These are phyloP conservation scores for Thalassarche chlororhynchos DNA, from an alignment of 2,113 vertebrate genomes.

Conservation along the genomic window DNA sequence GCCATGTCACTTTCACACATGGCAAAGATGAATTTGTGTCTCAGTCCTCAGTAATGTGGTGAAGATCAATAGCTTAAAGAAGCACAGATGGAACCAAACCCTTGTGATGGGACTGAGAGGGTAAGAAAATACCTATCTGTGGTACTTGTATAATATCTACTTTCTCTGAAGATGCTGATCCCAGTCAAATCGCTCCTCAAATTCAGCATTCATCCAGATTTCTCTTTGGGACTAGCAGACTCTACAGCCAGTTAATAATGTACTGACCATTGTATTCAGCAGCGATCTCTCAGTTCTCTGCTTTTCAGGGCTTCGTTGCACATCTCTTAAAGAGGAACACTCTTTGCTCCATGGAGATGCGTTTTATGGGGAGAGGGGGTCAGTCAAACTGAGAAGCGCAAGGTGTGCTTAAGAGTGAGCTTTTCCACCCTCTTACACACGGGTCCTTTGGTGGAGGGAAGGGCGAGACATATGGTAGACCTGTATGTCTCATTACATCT, in stretches of 20 bases:
- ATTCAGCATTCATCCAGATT: background rate
- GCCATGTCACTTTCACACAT: too few species aligned
- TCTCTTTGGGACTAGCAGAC: background rate
- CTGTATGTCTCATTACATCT: background rate
- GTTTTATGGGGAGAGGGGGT: background rate
- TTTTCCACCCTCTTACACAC: background rate
- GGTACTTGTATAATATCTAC: background rate
- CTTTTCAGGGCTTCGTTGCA: background rate
- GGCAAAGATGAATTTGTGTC: background rate
- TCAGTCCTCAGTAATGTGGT: background rate
- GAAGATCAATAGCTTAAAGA: background rate
- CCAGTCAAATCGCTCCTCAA: background rate
- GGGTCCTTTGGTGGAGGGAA: background rate
- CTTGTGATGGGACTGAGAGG: background rate
- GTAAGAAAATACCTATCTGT: background rate
- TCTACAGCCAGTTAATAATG: background rate
- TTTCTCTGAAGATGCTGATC: background rate
- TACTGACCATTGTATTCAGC: fast-evolving
- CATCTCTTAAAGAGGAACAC: background rate
- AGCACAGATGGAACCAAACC: background rate
- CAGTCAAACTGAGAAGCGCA: background rate
- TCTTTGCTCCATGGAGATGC: background rate
- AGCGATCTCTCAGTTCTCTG: background rate
- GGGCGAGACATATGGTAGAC: fast-evolving
- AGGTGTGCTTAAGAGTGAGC: background rate